Evolutionary conservation across 2,797 vertebrate species (phyloP).

Genomic region (Cossypha niveicapilla): DNA sequence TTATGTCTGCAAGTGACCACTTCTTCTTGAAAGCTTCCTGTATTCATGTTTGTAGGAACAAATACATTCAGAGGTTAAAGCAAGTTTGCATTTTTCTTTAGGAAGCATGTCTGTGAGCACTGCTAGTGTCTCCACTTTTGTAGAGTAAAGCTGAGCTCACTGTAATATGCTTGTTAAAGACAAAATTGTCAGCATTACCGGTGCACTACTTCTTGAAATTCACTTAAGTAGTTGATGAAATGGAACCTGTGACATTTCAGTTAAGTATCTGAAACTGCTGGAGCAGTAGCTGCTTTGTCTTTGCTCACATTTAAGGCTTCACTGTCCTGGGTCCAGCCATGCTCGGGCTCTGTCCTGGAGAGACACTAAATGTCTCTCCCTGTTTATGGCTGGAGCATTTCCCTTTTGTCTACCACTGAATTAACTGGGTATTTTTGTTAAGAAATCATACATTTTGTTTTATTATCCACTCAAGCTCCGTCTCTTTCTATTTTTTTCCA

Average conservation of each 20-base stretch:
- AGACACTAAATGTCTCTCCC: background rate
- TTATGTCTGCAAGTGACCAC: background rate
- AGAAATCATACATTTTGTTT: background rate
- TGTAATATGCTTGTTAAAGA: background rate
- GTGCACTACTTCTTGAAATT: constrained; percentile 44
- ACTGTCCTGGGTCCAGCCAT: background rate
- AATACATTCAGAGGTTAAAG: background rate
- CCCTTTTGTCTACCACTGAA: background rate
- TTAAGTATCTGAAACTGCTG: background rate
- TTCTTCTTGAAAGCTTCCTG: background rate
- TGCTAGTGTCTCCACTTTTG: background rate
- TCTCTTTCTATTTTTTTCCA: background rate
- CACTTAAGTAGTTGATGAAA: constrained; percentile 36
- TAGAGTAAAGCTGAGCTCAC: background rate
- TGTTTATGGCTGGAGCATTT: background rate
- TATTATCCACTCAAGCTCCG: background rate
- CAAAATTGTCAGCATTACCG: background rate
- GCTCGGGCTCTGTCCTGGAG: background rate
- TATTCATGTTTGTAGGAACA: fast-evolving
- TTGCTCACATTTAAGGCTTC: background rate
- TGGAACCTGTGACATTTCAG: constrained; percentile 26
- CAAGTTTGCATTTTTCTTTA: background rate
- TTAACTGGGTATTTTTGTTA: background rate
- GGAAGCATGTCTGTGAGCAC: background rate
- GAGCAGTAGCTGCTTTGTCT: background rate